A percentile compares a stretch with the other conserved stretches of the same genome.
These are phyloP conservation scores for Tetragnatha montana DNA, from an alignment of 2,888 invertebrate species.

Conservation along the genomic window DNA sequence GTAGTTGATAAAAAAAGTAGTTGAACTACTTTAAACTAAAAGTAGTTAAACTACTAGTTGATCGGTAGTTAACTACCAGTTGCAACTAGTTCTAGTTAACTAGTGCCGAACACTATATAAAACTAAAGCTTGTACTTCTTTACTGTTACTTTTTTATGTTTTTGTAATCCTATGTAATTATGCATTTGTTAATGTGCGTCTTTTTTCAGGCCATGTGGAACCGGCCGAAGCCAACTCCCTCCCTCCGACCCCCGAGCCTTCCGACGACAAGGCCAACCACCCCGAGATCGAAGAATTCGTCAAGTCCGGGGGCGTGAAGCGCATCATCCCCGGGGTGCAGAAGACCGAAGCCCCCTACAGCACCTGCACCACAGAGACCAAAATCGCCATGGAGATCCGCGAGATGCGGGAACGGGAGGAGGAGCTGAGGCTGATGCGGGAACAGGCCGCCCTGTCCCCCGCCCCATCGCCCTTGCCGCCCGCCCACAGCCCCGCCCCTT, in stretches of 20 bases:
- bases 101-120: no score
- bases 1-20: no score
- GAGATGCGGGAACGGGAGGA: constrained; percentile 78
- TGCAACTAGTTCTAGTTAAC: no score
- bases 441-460: constrained; percentile 44
- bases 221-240: neutral
- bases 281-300: constrained; percentile 94
- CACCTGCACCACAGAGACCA: constrained; percentile 72
- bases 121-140: no score
- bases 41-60: no score
- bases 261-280: constrained; percentile 90
- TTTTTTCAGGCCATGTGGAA: neutral
- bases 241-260: constrained; percentile 23
- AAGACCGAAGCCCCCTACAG: constrained; percentile 67
- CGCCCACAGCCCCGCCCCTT: constrained; percentile 18
- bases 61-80: no score
- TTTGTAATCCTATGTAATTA: no score
- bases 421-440: constrained; percentile 76
- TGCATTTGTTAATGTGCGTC: no score
- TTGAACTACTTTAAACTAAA: no score
- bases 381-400: constrained; percentile 78
- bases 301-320: constrained; percentile 92
- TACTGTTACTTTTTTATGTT: no score
- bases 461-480: constrained; percentile 51
- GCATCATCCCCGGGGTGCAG: constrained; percentile 54